Conservation (phyloP, 1,140 invertebrate species). For the Tetranychus urticae region DNA sequence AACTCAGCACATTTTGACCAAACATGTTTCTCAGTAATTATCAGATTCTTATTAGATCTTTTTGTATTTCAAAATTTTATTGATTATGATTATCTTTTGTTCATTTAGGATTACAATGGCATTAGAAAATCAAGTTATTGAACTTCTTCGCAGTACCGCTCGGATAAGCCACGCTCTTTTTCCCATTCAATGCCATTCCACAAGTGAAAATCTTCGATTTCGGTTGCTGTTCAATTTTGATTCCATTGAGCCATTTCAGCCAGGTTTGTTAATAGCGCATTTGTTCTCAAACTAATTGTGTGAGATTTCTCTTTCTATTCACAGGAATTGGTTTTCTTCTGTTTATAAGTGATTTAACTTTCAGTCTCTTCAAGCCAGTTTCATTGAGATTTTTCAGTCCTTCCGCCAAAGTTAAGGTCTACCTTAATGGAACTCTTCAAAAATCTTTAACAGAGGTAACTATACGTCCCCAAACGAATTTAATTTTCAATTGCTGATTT, state of each 20-base stretch:
- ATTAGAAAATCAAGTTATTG: neutral
- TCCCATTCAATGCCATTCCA: conserved; percentile 1
- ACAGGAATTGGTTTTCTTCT: neutral
- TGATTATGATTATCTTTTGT: neutral
- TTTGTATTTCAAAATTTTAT: neutral
- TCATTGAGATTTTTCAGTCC: neutral
- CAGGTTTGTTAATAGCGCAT: neutral
- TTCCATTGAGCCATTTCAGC: neutral
- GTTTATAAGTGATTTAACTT: neutral
- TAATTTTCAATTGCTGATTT: neutral
- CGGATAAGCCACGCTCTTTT: neutral
- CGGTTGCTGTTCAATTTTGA: neutral
- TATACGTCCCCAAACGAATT: neutral
- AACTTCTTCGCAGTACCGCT: neutral
- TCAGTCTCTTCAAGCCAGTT: neutral
- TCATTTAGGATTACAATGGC: neutral
- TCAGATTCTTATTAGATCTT: neutral
- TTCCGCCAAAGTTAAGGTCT: neutral
- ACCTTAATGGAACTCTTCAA: neutral
- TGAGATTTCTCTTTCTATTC: neutral
- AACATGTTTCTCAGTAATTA: neutral
- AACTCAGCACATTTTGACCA: neutral
- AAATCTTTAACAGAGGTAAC: neutral
- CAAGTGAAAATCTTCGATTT: neutral
- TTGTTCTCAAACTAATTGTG: neutral